Base-by-base conservation (phyloP, 2,888 invertebrate genomes). In the Eubasilissa splendida region DNA sequence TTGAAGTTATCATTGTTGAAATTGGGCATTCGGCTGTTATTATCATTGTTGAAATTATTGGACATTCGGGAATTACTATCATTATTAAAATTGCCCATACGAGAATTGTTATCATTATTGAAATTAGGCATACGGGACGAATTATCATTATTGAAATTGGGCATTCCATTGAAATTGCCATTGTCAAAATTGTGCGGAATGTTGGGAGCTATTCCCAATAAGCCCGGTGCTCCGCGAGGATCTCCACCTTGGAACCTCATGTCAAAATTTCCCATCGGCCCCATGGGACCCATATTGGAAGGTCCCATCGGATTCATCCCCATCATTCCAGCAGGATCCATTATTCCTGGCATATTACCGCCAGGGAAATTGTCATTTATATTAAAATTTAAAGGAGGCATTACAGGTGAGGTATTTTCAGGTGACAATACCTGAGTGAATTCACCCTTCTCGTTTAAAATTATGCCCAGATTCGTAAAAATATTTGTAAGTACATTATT, bases 391-490 rank as follows among this genome's bases (percentile, higher is more conserved):
- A 86, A 83, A 12, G 90, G 90, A 14, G 90, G 65, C 59, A 74
- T 77, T n/a, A 59, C 33, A 53, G 90, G 86, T 85, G 90, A 87
- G 52, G 88, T 88, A 85, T 90, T 90, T 85, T 91, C 90, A 33
- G 89, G 90, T 86, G 90, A 89, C 60, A 89, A 89, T 84, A 90
- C 86, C 86, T 89, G 88, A 7, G 88, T 87, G 85, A 91, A 91
- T 85, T 92, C 90, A 4, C 92, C 93, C 84, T 90, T 91, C 84
- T 92, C 92, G 84, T 90, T 90, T 60, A 93, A 88, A 76, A 90
- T 88, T 79, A 93, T 89, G 22, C 93, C 93, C 83, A 94, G 88
- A 87, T 92, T 93, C 4, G 91, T 89, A 82, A 94, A 90, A 85
- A 94, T 92, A 85, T 90, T 92, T 84, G 91, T 90, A 79, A 93